Conservation (phyloP, 2,888 invertebrate genomes). For the Megamerina dolium region DNA sequence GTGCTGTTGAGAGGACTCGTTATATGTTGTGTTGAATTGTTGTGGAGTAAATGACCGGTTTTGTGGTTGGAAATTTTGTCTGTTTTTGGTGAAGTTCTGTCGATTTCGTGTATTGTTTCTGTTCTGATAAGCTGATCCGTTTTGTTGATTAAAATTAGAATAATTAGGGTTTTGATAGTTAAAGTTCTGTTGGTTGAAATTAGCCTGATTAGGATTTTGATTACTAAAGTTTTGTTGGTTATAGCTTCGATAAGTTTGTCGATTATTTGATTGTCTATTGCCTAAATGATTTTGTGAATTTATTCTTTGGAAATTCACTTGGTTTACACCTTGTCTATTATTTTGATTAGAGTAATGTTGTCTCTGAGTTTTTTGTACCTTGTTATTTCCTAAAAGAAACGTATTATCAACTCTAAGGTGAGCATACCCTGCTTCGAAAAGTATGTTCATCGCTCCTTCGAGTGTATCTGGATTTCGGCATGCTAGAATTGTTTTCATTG, state of each 20-base stretch:
- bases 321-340: background rate
- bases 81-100: conserved; percentile 1
- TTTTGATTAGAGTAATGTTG: conserved; percentile 22
- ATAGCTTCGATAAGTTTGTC: no score
- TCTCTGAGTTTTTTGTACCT: background rate
- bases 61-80: conserved; percentile 10
- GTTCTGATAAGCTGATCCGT: no score
- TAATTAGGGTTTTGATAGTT: conserved; percentile 2
- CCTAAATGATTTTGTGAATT: no score
- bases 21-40: conserved; percentile 3
- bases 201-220: conserved; percentile 3
- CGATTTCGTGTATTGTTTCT: conserved; percentile 1
- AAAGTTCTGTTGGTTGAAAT: conserved; percentile 5
- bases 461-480: background rate
- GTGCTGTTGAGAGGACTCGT: no score
- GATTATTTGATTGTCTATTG: no score
- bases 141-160: background rate
- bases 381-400: background rate
- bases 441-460: conserved; percentile 5
- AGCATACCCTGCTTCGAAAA: conserved; percentile 5
- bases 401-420: conserved; percentile 1
- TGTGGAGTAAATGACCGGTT: conserved; percentile 5
- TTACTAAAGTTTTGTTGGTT: conserved; percentile 22
- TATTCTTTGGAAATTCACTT: background rate
- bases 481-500: conserved; percentile 8